These are phyloP conservation scores for Liolophura sinensis DNA, from an alignment of 1,140 invertebrate species.

Conservation along the genomic window DNA sequence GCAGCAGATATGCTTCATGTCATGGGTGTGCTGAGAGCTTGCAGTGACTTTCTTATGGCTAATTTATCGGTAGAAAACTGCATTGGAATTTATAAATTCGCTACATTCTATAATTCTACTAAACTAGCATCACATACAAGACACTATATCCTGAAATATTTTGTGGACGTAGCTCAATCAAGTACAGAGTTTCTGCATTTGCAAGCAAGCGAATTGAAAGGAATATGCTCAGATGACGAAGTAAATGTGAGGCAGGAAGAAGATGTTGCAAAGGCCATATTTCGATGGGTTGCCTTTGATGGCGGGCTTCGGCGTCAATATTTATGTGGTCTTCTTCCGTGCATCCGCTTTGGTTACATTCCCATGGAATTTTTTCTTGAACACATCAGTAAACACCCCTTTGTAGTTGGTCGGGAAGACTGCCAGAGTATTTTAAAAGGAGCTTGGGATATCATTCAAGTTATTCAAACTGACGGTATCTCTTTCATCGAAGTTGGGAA, in stretches of 20 bases:
- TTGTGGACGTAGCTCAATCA: conserved; percentile 77
- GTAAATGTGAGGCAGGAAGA: conserved; percentile 95
- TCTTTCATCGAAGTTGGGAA: no score
- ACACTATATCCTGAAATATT: conserved; percentile 47
- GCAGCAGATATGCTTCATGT: conserved; percentile 74
- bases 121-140: conserved; percentile 70
- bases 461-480: no score
- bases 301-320: conserved; percentile 72
- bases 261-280: conserved; percentile 86
- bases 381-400: no score
- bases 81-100: conserved; percentile 79
- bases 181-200: conserved; percentile 95
- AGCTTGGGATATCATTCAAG: no score
- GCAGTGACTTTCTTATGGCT: conserved; percentile 71
- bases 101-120: conserved; percentile 72
- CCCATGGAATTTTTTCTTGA: no score
- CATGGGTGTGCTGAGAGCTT: conserved; percentile 73
- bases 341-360: no score
- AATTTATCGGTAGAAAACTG: conserved; percentile 74
- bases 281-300: conserved; percentile 98
- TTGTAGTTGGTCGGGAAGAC: no score
- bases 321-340: no score
- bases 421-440: no score
- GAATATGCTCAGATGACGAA: conserved; percentile 94
- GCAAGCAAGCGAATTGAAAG: conserved; percentile 88